Percentiles rank a stretch among this genome's conserved stretches.
Conservation (phyloP, 2,113 vertebrate species). For the Pteruthius melanotis region DNA sequence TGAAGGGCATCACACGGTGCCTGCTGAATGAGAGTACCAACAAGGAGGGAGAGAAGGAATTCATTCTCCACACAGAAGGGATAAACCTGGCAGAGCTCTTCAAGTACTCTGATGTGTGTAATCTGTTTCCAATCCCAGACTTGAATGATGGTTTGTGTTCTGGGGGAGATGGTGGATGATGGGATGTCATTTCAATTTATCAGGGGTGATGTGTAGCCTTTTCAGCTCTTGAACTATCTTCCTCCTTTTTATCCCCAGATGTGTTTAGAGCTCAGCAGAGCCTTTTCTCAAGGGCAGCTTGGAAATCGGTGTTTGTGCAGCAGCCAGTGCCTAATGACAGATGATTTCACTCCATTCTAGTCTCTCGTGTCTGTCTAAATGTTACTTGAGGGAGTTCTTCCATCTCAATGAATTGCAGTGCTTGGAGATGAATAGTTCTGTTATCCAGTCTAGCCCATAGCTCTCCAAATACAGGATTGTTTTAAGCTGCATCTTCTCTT, state of each 20-base stretch:
- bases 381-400: constrained; percentile 14
- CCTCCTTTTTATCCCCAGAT: not conserved
- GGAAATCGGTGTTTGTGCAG: not conserved
- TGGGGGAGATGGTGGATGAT: accelerated
- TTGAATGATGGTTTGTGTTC: not conserved
- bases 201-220: not conserved
- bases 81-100: constrained; percentile 93
- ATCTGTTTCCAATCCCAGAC: not conserved
- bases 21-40: constrained; percentile 82
- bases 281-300: not conserved
- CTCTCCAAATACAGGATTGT: not conserved
- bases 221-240: not conserved
- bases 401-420: not conserved
- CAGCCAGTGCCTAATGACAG: not conserved
- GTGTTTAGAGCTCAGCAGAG: not conserved
- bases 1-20: constrained; percentile 87
- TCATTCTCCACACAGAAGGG: constrained; percentile 86
- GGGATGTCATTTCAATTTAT: not conserved
- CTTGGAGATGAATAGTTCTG: not conserved
- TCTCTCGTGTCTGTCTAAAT: not conserved
- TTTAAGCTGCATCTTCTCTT: not conserved
- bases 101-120: constrained; percentile 80
- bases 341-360: not conserved
- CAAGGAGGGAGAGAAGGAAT: constrained; percentile 73
- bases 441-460: not conserved